Conservation (phyloP, 2,797 vertebrate genomes). For the Sebastolobus altivelis region DNA sequence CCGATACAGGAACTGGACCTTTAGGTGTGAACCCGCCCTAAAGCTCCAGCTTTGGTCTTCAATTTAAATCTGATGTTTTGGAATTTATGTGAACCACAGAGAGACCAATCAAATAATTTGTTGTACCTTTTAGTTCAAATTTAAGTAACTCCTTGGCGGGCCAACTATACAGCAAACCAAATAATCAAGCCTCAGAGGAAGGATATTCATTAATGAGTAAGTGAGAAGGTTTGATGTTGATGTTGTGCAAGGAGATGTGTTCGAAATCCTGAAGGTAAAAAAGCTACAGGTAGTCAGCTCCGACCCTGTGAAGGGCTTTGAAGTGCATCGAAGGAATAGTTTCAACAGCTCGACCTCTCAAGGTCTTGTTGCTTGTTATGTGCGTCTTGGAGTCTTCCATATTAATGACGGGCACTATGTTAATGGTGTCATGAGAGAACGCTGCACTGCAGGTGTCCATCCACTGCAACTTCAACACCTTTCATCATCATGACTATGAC, state of each 20-base stretch:
- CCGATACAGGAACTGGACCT: too few species aligned
- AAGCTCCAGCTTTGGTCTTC: too few species aligned
- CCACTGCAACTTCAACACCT: constrained; percentile 21
- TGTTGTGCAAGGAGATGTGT: constrained; percentile 18
- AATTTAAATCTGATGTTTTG: too few species aligned
- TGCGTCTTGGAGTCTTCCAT: constrained; percentile 57
- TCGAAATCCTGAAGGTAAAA: background rate
- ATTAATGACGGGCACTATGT: constrained; percentile 63
- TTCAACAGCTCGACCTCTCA: constrained; percentile 31
- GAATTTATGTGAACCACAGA: too few species aligned
- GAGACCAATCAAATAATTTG: too few species aligned
- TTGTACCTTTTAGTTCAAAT: background rate
- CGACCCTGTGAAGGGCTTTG: constrained; percentile 21
- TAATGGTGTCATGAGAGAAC: constrained; percentile 47
- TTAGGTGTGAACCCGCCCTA: too few species aligned
- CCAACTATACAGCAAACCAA: background rate
- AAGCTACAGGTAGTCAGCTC: constrained; percentile 33
- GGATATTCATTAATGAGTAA: background rate
- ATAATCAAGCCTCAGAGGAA: constrained; percentile 8
- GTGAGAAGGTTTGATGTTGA: constrained; percentile 7
- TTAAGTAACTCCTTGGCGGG: background rate
- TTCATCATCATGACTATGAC: constrained; percentile 23
- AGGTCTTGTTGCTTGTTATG: constrained; percentile 48
- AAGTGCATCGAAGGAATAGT: constrained; percentile 30
- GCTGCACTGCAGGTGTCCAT: constrained; percentile 47